Evolutionary conservation across 2,113 vertebrate species (phyloP).

Genomic region (Cynocephalus volans): DNA sequence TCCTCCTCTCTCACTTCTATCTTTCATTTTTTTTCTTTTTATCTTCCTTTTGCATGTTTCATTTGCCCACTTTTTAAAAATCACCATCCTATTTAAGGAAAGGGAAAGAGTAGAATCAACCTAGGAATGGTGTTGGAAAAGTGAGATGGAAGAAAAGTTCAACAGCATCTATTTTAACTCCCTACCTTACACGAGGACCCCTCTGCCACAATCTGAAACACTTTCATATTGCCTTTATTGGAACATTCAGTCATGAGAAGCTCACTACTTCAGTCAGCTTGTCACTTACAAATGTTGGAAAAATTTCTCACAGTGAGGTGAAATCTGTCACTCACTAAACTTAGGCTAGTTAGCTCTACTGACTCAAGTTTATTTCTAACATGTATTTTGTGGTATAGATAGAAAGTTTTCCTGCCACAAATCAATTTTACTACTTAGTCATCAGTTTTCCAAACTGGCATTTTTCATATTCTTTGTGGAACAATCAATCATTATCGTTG

Average conservation of each 20-base stretch:
- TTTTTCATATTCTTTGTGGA: background rate
- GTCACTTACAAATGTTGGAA: background rate
- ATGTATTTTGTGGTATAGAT: background rate
- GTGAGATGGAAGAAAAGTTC: background rate
- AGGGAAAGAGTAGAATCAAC: background rate
- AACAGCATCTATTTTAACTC: background rate
- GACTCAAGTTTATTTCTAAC: background rate
- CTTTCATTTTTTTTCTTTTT: background rate
- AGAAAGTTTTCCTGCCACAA: background rate
- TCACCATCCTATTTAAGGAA: background rate
- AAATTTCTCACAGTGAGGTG: background rate
- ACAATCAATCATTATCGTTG: background rate
- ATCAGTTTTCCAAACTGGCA: background rate
- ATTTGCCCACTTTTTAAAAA: background rate
- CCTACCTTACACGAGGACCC: background rate
- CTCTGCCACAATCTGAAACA: background rate
- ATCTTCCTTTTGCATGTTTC: background rate
- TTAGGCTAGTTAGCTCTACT: background rate
- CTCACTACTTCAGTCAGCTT: background rate
- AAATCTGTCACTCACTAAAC: conserved; percentile 51
- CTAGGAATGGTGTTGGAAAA: background rate
- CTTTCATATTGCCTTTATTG: background rate
- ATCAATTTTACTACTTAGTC: background rate
- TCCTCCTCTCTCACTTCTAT: background rate
- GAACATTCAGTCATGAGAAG: background rate